A percentile compares a stretch with the other conserved stretches of the same genome.
phyloP scores from a whole-genome alignment of 2,113 vertebrate genomes.

The Rhinoptilus africanus region DNA sequence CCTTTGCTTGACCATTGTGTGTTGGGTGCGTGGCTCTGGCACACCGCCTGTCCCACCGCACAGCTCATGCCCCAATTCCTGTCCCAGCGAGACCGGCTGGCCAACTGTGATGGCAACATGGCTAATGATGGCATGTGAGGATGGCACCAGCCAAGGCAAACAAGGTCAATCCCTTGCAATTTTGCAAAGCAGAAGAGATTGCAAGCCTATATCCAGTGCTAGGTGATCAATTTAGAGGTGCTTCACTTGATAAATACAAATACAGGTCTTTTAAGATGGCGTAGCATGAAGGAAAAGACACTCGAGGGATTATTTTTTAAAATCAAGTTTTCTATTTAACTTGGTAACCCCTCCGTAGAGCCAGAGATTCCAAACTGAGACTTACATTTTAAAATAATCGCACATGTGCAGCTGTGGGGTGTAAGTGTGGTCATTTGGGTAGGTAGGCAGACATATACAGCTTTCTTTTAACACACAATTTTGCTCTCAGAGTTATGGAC shows the following conservation, averaged over 20 bases:
- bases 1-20: fast-evolving
- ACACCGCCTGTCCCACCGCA: not conserved
- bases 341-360: not conserved
- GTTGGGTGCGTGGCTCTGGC: fast-evolving
- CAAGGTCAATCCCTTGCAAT: not conserved
- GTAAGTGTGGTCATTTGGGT: not conserved
- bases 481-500: not conserved
- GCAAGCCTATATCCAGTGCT: not conserved
- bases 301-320: not conserved
- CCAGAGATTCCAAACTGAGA: not conserved
- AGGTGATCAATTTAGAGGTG: not conserved
- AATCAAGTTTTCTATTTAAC: not conserved
- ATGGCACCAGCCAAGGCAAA: not conserved
- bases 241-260: not conserved
- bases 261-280: not conserved
- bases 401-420: not conserved
- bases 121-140: not conserved
- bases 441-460: not conserved
- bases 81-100: not conserved
- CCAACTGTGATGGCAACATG: not conserved
- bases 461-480: not conserved
- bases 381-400: not conserved
- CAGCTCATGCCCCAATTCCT: not conserved
- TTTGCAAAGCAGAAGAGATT: not conserved
- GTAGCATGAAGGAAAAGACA: not conserved